A percentile compares a stretch with the other conserved stretches of the same genome.
These are phyloP conservation scores for Archivesica marissinica DNA, from an alignment of 1,140 invertebrate species.

Conservation along the genomic window DNA sequence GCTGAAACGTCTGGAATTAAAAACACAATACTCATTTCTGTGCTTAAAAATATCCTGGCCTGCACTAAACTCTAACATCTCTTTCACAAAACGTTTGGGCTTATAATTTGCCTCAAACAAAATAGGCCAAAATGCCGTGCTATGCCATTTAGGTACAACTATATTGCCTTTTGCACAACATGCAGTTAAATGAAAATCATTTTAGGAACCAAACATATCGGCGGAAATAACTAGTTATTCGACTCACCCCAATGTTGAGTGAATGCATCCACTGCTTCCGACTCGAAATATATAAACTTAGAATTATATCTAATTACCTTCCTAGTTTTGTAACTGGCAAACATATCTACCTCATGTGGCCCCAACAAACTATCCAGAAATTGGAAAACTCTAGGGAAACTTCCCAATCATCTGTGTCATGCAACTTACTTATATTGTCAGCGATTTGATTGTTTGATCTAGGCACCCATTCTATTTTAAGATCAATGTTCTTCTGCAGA, in stretches of 20 bases:
- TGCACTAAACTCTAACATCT: no score
- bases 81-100: no score
- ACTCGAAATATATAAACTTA: slow-evolving; percentile 3
- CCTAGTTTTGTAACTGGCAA: no score
- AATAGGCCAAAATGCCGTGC: slow-evolving; percentile 13
- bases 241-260: background rate
- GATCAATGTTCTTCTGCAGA: background rate
- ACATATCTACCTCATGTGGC: no score
- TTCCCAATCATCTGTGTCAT: slow-evolving; percentile 17
- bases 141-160: slow-evolving; percentile 17
- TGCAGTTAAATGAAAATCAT: slow-evolving; percentile 18
- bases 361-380: no score
- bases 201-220: slow-evolving; percentile 5
- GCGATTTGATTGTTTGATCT: background rate
- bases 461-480: background rate
- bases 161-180: background rate
- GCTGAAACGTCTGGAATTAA: no score
- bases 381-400: no score
- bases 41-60: no score
- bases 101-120: no score
- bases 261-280: background rate
- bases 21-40: no score
- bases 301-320: slow-evolving; percentile 39
- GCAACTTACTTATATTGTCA: slow-evolving; percentile 15
- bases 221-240: slow-evolving; percentile 51